These are phyloP conservation scores for Lycodopsis pacificus DNA, from an alignment of 2,797 vertebrate genomes.

Conservation along the genomic window DNA sequence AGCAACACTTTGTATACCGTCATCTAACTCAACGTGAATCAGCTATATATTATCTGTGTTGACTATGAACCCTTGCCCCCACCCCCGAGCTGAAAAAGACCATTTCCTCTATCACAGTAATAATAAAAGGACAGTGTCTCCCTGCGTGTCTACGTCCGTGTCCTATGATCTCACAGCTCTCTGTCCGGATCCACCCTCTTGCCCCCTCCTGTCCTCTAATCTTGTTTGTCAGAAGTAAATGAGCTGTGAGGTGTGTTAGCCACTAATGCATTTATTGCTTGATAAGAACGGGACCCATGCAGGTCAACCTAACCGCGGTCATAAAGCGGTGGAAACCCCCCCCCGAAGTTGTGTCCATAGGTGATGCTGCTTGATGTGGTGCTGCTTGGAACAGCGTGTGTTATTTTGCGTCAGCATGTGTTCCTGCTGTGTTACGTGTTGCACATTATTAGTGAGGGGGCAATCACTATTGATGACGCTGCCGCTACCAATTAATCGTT, in stretches of 20 bases:
- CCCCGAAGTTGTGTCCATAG: constrained; percentile 59
- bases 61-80: background rate
- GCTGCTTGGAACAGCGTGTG: constrained; percentile 77
- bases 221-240: constrained; percentile 97
- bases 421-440: constrained; percentile 12
- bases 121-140: background rate
- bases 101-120: background rate
- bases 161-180: constrained; percentile 42
- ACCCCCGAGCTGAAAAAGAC: background rate
- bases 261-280: constrained; percentile 98
- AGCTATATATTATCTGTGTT: background rate
- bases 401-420: constrained; percentile 6
- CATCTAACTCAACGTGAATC: background rate
- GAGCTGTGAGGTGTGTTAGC: constrained; percentile 95
- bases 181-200: constrained; percentile 64
- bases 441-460: constrained; percentile 16
- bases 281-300: constrained; percentile 79
- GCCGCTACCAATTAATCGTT: constrained; percentile 71
- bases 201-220: constrained; percentile 81
- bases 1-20: background rate
- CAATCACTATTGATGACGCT: constrained; percentile 47
- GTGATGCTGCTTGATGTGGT: constrained; percentile 78
- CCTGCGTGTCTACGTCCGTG: constrained; percentile 6
- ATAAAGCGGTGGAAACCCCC: constrained; percentile 53
- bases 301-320: constrained; percentile 63